Evolutionary conservation across 2,797 vertebrate species (phyloP).

Genomic region (Synaphobranchus kaupii): DNA sequence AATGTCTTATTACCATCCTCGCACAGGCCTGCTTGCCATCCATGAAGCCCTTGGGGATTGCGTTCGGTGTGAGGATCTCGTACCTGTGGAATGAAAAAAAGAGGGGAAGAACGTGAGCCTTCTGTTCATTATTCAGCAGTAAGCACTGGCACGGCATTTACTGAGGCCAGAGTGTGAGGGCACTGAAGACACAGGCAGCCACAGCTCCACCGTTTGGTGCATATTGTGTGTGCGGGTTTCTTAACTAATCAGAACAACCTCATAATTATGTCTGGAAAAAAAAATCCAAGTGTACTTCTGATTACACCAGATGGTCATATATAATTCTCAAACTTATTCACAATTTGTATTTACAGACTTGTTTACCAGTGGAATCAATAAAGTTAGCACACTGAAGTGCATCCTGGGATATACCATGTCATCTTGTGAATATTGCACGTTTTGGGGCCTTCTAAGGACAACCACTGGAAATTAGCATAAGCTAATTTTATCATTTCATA

Average conservation of each 20-base stretch:
- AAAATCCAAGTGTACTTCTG: not conserved
- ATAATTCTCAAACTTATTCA: not conserved
- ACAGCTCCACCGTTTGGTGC: not conserved
- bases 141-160: not conserved
- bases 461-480: not conserved
- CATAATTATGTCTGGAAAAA: not conserved
- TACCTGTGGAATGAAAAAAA: slow-evolving; percentile 76
- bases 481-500: not conserved
- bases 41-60: slow-evolving; percentile 98
- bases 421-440: not conserved
- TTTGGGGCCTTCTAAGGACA: not conserved
- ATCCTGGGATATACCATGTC: not conserved
- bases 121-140: not conserved
- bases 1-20: slow-evolving; percentile 79
- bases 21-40: slow-evolving; percentile 98
- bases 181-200: not conserved
- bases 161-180: not conserved
- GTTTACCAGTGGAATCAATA: not conserved
- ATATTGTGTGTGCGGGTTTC: not conserved
- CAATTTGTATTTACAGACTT: not conserved
- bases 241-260: not conserved
- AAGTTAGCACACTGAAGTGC: not conserved
- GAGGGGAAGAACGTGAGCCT: not conserved
- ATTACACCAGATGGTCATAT: not conserved
- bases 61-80: slow-evolving; percentile 95